Evolutionary conservation across 1,140 invertebrate genomes (phyloP).

Genomic region (Eciton burchellii): DNA sequence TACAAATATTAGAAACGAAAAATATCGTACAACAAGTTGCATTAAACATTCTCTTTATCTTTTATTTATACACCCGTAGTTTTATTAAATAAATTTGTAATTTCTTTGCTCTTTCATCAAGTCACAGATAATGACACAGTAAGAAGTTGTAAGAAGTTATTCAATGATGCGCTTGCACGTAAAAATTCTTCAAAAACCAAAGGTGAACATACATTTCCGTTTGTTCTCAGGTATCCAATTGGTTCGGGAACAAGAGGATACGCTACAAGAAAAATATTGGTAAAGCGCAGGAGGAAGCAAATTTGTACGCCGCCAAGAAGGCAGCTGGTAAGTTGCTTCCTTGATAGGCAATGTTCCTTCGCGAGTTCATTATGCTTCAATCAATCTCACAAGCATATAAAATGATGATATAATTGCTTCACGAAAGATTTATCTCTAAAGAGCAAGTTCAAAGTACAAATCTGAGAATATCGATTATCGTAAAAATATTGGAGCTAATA

Average conservation of each 20-base stretch:
- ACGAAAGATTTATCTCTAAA: neutral
- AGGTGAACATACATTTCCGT: neutral
- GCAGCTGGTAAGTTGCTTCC: slow-evolving; percentile 91
- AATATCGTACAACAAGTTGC: no score
- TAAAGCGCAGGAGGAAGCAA: slow-evolving; percentile 99
- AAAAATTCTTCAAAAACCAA: neutral
- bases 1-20: no score
- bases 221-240: slow-evolving; percentile 94
- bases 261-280: slow-evolving; percentile 99
- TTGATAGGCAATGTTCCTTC: slow-evolving; percentile 68
- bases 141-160: neutral
- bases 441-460: no score
- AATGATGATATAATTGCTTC: neutral
- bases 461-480: no score
- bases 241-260: slow-evolving; percentile 99
- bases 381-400: neutral
- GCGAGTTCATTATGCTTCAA: slow-evolving; percentile 60
- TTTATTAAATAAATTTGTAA: neutral
- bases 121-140: no score
- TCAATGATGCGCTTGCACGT: neutral
- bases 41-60: neutral
- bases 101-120: neutral
- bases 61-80: neutral
- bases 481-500: no score
- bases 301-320: slow-evolving; percentile 99